A percentile compares a stretch with the other conserved stretches of the same genome.
phyloP scores from a whole-genome alignment of 2,113 vertebrate species.

The Myiagra hebetior region DNA sequence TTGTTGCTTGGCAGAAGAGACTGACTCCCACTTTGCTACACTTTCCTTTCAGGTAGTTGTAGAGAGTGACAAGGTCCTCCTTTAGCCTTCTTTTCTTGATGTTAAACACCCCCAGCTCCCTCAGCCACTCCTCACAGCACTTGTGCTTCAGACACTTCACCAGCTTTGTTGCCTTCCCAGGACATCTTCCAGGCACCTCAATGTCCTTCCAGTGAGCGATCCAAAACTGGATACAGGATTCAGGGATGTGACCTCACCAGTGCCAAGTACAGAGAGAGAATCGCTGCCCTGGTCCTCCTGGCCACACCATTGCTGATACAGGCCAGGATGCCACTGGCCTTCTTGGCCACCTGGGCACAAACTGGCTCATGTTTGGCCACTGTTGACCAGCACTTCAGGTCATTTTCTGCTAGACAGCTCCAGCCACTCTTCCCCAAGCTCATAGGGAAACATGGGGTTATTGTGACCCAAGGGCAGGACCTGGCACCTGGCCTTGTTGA shows the following conservation, averaged over 20 bases:
- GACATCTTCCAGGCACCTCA: not conserved
- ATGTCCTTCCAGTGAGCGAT: accelerated
- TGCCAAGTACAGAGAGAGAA: accelerated
- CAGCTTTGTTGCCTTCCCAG: not conserved
- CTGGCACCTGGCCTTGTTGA: not conserved
- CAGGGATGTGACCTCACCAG: not conserved
- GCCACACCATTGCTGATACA: not conserved
- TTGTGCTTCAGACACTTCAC: not conserved
- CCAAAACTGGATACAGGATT: not conserved
- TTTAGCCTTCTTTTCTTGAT: not conserved
- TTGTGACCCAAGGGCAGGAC: not conserved
- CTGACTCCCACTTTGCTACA: accelerated
- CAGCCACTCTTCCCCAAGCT: not conserved
- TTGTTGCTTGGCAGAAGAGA: not conserved
- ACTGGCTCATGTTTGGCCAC: not conserved
- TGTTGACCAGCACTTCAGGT: not conserved
- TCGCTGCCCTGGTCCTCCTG: not conserved
- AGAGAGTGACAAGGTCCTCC: not conserved
- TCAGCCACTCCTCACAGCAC: not conserved
- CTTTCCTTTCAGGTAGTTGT: not conserved
- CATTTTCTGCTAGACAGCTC: not conserved
- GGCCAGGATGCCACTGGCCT: not conserved
- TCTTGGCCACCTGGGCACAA: not conserved
- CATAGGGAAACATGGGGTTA: not conserved
- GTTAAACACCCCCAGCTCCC: not conserved